Evolutionary conservation across 2,797 vertebrate species (phyloP).

Genomic region (Poecilia wingei): DNA sequence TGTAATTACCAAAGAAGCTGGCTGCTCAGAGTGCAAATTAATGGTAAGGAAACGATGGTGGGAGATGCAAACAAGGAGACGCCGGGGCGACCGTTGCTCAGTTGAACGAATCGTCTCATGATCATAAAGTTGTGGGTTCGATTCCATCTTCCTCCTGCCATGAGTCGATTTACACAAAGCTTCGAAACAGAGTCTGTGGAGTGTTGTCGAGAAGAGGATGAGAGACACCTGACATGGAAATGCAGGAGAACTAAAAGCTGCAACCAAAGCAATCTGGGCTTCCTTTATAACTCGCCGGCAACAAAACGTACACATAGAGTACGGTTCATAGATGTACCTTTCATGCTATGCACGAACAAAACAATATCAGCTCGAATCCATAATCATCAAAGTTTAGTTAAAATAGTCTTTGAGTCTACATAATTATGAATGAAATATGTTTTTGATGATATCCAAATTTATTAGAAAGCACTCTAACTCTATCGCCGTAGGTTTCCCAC

Average conservation of each 20-base stretch:
- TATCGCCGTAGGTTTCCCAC: constrained; percentile 31
- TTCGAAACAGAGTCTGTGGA: not conserved
- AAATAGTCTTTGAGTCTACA: not conserved
- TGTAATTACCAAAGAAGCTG: not conserved
- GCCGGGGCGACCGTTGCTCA: not conserved
- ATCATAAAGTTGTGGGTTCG: not conserved
- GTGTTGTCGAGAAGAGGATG: not conserved
- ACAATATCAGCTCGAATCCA: not conserved
- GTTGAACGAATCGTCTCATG: not conserved
- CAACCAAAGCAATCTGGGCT: not conserved
- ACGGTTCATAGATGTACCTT: not conserved
- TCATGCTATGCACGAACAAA: not conserved
- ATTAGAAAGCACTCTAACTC: not conserved
- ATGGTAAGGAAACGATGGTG: not conserved
- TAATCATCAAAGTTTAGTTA: not conserved
- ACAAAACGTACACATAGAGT: not conserved
- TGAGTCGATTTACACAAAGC: not conserved
- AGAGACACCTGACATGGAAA: not conserved
- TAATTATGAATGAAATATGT: not conserved
- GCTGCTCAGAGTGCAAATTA: not conserved
- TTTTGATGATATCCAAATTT: not conserved
- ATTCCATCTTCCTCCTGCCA: not conserved
- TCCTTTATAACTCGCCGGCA: not conserved
- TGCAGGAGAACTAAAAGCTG: not conserved
- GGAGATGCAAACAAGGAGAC: not conserved